Conservation (phyloP, 2,888 invertebrate species). For the Dioctria rufipes region DNA sequence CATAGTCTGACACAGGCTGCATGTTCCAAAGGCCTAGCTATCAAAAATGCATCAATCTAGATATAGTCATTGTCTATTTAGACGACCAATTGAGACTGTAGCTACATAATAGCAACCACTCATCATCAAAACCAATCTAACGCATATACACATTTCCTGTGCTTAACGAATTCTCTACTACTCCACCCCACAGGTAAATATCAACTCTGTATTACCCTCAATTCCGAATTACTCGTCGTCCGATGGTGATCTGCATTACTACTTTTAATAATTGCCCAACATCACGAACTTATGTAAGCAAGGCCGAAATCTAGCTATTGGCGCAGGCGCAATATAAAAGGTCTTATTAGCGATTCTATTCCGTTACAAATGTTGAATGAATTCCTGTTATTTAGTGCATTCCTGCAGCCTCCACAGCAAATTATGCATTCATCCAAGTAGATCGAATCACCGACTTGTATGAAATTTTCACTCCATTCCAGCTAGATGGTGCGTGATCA, state of each 20-base stretch:
- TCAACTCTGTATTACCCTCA: too few relatives aligned
- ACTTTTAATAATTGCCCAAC: slow-evolving; percentile 16
- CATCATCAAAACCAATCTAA: too few relatives aligned
- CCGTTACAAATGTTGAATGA: slow-evolving; percentile 35
- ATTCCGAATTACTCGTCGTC: not conserved
- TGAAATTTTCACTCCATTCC: slow-evolving; percentile 33
- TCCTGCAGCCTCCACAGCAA: slow-evolving; percentile 26
- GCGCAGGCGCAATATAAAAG: slow-evolving; percentile 3
- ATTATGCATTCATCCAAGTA: slow-evolving; percentile 30
- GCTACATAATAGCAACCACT: too few relatives aligned
- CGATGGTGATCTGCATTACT: slow-evolving; percentile 12
- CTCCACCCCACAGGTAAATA: too few relatives aligned
- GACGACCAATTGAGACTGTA: too few relatives aligned
- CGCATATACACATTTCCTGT: too few relatives aligned
- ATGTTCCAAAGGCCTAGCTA: too few relatives aligned
- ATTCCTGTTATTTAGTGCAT: slow-evolving; percentile 40
- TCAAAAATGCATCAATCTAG: too few relatives aligned
- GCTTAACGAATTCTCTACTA: too few relatives aligned
- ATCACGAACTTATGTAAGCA: slow-evolving; percentile 19
- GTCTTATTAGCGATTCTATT: slow-evolving; percentile 27
- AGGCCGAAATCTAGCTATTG: slow-evolving; percentile 1
- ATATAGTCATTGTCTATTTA: too few relatives aligned
- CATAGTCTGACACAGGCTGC: too few relatives aligned
- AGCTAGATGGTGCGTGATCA: slow-evolving; percentile 36
- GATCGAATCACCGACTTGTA: slow-evolving; percentile 29